A percentile compares a stretch with the other conserved stretches of the same genome.
These are phyloP conservation scores for Anomalospiza imberbis DNA, from an alignment of 2,797 vertebrate species.

Conservation along the genomic window DNA sequence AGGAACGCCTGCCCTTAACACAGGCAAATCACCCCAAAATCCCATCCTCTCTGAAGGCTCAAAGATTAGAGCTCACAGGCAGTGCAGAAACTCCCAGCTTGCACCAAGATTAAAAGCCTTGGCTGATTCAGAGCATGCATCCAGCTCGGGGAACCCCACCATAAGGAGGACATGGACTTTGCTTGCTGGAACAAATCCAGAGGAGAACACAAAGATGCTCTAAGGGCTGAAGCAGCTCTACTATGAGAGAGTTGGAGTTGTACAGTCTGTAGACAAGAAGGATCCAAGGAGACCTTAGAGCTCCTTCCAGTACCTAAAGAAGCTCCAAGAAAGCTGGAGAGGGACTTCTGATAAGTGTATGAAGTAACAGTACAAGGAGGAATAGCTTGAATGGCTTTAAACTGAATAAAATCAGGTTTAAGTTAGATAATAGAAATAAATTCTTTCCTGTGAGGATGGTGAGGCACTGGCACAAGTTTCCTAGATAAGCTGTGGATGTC, in stretches of 20 bases:
- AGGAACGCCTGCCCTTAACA: background rate
- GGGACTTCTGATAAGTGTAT: background rate
- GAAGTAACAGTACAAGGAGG: background rate
- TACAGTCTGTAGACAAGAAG: background rate
- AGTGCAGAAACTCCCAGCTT: background rate
- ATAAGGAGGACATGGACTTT: background rate
- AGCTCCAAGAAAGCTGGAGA: background rate
- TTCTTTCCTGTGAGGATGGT: background rate
- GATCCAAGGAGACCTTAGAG: background rate
- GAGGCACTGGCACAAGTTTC: background rate
- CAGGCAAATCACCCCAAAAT: background rate
- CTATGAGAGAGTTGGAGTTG: background rate
- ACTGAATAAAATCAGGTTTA: background rate
- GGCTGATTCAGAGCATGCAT: rapidly evolving
- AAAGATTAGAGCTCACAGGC: background rate
- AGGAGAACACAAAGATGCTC: background rate
- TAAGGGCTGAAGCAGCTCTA: background rate
- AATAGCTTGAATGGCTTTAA: background rate
- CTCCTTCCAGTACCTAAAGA: background rate
- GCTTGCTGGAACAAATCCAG: background rate
- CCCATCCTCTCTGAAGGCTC: background rate
- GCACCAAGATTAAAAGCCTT: background rate
- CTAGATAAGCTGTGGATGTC: background rate
- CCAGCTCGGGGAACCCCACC: background rate
- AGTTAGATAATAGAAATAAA: background rate